Conservation (phyloP, 2,888 invertebrate genomes). For the Augiades crinisus region DNA sequence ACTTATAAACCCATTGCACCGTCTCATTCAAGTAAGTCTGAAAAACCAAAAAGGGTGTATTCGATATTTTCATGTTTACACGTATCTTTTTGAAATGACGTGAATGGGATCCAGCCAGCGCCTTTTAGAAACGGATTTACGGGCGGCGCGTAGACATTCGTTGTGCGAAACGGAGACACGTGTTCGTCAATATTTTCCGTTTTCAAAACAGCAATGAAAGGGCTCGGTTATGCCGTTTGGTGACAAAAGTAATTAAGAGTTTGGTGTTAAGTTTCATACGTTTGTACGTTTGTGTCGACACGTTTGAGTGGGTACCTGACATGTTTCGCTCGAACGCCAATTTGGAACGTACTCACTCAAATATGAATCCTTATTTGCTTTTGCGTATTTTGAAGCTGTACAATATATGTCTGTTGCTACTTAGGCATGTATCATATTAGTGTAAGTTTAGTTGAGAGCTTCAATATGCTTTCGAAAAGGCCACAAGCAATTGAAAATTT, state of each 20-base stretch:
- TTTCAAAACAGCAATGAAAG: neutral
- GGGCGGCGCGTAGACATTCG: conserved; percentile 4
- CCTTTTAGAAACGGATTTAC: conserved; percentile 3
- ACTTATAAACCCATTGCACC: conserved; percentile 6
- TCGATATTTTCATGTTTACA: conserved; percentile 14
- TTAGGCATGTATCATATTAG: too few species aligned
- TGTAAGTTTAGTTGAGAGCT: too few species aligned
- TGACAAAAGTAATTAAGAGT: neutral
- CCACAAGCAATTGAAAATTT: too few species aligned
- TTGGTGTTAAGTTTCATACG: neutral
- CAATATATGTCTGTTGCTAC: too few species aligned
- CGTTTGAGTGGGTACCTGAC: neutral
- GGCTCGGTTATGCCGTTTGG: neutral
- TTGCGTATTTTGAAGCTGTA: neutral
- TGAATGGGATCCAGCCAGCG: neutral
- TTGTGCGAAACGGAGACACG: conserved; percentile 1
- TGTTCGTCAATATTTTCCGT: conserved; percentile 10
- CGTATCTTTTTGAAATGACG: conserved; percentile 1
- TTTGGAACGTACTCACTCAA: neutral
- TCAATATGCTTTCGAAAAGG: too few species aligned
- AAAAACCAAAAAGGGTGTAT: conserved; percentile 6
- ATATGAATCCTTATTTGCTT: neutral
- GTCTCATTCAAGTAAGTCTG: neutral
- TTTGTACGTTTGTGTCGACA: neutral
- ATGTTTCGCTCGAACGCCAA: neutral